Conservation (phyloP, 2,888 invertebrate genomes). For the Amblyjoppa proteus region DNA sequence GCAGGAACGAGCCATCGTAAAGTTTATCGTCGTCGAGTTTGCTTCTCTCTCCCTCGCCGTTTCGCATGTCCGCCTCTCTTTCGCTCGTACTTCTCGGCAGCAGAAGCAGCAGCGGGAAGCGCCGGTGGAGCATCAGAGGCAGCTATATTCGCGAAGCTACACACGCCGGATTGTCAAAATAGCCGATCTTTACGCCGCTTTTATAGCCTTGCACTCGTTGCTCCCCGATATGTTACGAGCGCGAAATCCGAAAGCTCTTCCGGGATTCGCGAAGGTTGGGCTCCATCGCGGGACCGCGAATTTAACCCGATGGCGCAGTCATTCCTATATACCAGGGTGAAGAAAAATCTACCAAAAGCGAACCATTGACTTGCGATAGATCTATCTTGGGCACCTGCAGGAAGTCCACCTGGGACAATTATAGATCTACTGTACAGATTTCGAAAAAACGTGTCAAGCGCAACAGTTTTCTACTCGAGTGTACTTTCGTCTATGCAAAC, state of each 20-base stretch:
- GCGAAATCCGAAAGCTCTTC: slow-evolving; percentile 80
- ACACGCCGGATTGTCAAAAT: slow-evolving; percentile 82
- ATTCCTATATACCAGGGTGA: background rate
- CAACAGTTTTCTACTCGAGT: too few species aligned
- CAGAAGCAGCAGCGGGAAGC: slow-evolving; percentile 29
- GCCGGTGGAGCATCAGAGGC: slow-evolving; percentile 23
- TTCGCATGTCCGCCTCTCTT: slow-evolving; percentile 17
- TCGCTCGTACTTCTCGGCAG: slow-evolving; percentile 48
- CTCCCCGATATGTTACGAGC: slow-evolving; percentile 76
- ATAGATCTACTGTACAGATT: too few species aligned
- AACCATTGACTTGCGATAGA: too few species aligned
- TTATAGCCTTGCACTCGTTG: slow-evolving; percentile 78
- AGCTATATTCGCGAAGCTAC: slow-evolving; percentile 58
- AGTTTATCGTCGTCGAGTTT: slow-evolving; percentile 80
- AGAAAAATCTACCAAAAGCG: background rate
- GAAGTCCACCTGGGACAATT: too few species aligned
- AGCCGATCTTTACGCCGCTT: slow-evolving; percentile 83
- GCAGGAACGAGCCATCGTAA: slow-evolving; percentile 78
- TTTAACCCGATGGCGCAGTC: slow-evolving; percentile 24
- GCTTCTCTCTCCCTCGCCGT: slow-evolving; percentile 65
- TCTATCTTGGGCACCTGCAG: too few species aligned
- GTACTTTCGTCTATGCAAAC: too few species aligned
- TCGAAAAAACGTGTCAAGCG: too few species aligned
- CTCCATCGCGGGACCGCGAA: slow-evolving; percentile 35
- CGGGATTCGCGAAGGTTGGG: slow-evolving; percentile 57